These are phyloP conservation scores for Sciaenops ocellatus DNA, from an alignment of 2,797 vertebrate genomes.

Conservation along the genomic window DNA sequence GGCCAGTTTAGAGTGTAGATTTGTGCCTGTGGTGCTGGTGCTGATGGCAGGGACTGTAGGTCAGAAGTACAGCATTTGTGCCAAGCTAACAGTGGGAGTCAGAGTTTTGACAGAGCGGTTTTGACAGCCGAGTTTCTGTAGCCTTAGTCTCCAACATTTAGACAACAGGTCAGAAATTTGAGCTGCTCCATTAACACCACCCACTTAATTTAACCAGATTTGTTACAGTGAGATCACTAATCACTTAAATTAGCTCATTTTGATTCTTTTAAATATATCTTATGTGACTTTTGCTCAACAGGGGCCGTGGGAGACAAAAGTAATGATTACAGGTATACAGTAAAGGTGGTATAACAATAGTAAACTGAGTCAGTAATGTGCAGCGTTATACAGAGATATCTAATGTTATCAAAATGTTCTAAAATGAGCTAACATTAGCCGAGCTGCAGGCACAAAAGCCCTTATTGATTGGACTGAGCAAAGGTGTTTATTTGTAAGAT, in stretches of 20 bases:
- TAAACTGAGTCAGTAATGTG: not conserved
- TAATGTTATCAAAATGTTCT: not conserved
- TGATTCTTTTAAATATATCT: not conserved
- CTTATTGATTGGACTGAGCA: not conserved
- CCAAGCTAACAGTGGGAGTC: constrained; percentile 50
- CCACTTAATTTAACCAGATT: not conserved
- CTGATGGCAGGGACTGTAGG: constrained; percentile 53
- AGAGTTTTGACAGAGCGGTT: constrained; percentile 43
- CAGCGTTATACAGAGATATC: not conserved
- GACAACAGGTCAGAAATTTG: constrained; percentile 31
- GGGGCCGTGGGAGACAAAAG: no score
- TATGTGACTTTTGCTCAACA: not conserved
- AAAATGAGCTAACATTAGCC: not conserved
- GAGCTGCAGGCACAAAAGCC: not conserved
- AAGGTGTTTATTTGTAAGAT: not conserved
- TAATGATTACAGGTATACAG: not conserved
- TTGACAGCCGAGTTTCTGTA: constrained; percentile 37
- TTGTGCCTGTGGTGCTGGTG: constrained; percentile 61
- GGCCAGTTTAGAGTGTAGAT: constrained; percentile 64
- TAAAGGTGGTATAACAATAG: not conserved
- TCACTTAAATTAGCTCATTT: not conserved
- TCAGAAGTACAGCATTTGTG: constrained; percentile 44
- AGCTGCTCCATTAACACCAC: constrained; percentile 14
- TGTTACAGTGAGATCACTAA: not conserved
- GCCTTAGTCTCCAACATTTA: constrained; percentile 39